These are phyloP conservation scores for Bettongia penicillata DNA, from an alignment of 2,113 vertebrate species.

Conservation along the genomic window DNA sequence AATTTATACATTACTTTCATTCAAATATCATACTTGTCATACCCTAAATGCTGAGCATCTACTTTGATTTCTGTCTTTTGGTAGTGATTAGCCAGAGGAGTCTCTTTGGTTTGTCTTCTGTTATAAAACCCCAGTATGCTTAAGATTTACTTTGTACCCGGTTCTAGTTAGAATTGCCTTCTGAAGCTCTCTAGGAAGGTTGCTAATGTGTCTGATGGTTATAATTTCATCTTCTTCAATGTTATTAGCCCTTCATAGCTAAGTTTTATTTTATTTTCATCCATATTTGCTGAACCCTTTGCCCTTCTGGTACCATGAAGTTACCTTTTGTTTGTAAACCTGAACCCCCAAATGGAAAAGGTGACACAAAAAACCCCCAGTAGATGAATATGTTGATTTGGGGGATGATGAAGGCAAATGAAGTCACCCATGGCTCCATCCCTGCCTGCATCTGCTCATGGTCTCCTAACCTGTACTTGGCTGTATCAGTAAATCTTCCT, in stretches of 20 bases:
- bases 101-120: neutral
- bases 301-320: neutral
- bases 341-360: neutral
- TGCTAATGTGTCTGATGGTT: neutral
- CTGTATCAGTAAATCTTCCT: neutral
- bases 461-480: neutral
- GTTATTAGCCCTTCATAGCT: neutral
- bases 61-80: neutral
- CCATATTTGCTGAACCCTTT: neutral
- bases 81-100: neutral
- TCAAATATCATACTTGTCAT: neutral
- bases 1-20: neutral
- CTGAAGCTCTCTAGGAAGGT: neutral
- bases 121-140: neutral
- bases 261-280: neutral
- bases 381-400: neutral
- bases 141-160: neutral
- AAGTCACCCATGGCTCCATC: neutral
- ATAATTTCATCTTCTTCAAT: neutral
- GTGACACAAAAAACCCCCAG: neutral
- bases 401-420: neutral
- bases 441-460: neutral
- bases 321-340: neutral
- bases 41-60: neutral
- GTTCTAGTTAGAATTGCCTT: neutral